These are phyloP conservation scores for Rhopalosiphum nymphaeae DNA, from an alignment of 2,888 invertebrate genomes.

Conservation along the genomic window DNA sequence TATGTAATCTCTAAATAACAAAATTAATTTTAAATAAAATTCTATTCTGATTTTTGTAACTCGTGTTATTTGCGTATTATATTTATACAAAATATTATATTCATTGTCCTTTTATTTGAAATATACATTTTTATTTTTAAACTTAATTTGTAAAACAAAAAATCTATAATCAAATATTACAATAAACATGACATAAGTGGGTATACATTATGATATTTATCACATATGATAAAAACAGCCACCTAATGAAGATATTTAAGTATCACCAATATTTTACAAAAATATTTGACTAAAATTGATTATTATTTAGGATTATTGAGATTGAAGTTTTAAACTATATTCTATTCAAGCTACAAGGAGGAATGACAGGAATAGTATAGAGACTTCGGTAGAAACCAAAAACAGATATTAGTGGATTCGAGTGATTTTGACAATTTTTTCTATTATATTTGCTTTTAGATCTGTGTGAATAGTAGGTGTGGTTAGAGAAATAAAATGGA, in stretches of 20 bases:
- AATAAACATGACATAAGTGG: background rate
- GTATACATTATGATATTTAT: background rate
- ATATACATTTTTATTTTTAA: background rate
- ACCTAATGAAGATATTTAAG: background rate
- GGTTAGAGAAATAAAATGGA: background rate
- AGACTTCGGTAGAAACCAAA: background rate
- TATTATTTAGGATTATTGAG: background rate
- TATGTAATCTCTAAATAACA: background rate
- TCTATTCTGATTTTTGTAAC: background rate
- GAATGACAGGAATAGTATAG: background rate
- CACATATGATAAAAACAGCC: background rate
- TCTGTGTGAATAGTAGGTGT: background rate
- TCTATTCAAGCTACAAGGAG: background rate
- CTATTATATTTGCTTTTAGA: conserved; percentile 25
- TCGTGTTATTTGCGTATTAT: too few relatives aligned
- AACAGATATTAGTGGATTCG: background rate
- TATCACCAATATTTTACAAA: too few relatives aligned
- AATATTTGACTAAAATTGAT: background rate
- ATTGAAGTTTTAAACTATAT: background rate
- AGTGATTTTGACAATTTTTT: background rate
- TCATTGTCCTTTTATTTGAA: background rate
- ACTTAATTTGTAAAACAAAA: background rate
- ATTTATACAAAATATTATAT: background rate
- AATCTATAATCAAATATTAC: conserved; percentile 5
- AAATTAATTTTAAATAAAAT: background rate